Evolutionary conservation across 2,113 vertebrate species (phyloP), one percentile per base, ranked within the genome.

Genomic region (Lophura nycthemera): DNA sequence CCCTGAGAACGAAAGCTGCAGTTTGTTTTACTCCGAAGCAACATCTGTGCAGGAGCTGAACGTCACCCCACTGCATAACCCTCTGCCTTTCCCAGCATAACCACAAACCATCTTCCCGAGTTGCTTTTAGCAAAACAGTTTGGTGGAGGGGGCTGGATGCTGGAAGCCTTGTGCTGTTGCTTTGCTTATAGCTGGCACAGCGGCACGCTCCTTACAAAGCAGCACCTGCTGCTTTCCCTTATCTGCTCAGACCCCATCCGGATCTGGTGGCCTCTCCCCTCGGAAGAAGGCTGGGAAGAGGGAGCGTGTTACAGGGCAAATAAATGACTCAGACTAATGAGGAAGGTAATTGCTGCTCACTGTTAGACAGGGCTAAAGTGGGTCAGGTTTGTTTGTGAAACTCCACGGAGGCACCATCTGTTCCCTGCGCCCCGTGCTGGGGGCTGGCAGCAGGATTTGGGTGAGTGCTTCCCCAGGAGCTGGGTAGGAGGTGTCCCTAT

Each of bases 331-430:
- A 96, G 74, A 10, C 87, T 93, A 96, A 95, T 91, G 91, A 94
- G 96, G 81, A 87, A 80, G 85, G 52, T 96, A 89, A 94, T 96
- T 96, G 82, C 94, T 2, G 5, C 57, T 88, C 47, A 50, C 83
- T 91, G 88, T 11, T 86, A 93, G 90, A 76, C 10, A 71, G 93
- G 93, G 87, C 87, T 93, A 89, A 95, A 97, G 85, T 95, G 94
- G 95, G 93, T 96, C 95, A 92, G 88, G 89, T 94, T 96, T 93
- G 95, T 97, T 92, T 95, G 95, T 86, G 92, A 92, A 96, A 94
- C 92, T 95, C 56, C 61, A 4, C 11, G 15, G 80, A 96, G 83
- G 89, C 95, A 88, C 92, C 83, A 30, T 74, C 85, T 96, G 96
- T 54, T 95, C 93, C 8, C 90, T 21, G 79, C 3, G 69, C 72